Evolutionary conservation across 2,113 vertebrate species (phyloP).

Genomic region (Suricata suricatta): DNA sequence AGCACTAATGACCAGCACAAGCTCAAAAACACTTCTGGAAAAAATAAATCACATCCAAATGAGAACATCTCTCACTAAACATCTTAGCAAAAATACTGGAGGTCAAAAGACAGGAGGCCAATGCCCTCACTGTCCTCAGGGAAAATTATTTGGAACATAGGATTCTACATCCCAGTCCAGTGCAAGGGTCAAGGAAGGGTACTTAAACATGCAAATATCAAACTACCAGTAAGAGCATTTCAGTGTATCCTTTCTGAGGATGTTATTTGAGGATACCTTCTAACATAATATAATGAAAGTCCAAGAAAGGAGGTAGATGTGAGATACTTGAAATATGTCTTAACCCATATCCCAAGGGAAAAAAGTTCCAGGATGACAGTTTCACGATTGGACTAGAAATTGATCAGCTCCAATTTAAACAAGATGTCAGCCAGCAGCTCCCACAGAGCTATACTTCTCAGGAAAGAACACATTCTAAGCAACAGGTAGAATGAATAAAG

Average conservation of each 20-base stretch:
- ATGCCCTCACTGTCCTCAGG: background rate
- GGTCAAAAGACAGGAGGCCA: background rate
- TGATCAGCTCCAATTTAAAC: background rate
- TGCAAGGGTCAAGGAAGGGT: background rate
- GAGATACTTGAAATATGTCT: background rate
- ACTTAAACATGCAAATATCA: background rate
- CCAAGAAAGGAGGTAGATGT: background rate
- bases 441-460: background rate
- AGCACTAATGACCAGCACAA: background rate
- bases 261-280: no score
- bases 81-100: background rate
- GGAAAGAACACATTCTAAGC: background rate
- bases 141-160: background rate
- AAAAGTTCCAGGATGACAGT: background rate
- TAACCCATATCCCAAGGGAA: background rate
- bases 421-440: background rate
- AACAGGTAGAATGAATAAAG: background rate
- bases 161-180: background rate
- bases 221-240: background rate
- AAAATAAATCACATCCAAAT: background rate
- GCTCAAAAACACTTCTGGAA: background rate
- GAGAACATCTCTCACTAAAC: background rate
- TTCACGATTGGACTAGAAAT: background rate
- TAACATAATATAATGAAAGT: background rate
- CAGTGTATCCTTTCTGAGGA: background rate